These are phyloP conservation scores for Illadopsis cleaveri DNA, from an alignment of 2,113 vertebrate species.

Conservation along the genomic window DNA sequence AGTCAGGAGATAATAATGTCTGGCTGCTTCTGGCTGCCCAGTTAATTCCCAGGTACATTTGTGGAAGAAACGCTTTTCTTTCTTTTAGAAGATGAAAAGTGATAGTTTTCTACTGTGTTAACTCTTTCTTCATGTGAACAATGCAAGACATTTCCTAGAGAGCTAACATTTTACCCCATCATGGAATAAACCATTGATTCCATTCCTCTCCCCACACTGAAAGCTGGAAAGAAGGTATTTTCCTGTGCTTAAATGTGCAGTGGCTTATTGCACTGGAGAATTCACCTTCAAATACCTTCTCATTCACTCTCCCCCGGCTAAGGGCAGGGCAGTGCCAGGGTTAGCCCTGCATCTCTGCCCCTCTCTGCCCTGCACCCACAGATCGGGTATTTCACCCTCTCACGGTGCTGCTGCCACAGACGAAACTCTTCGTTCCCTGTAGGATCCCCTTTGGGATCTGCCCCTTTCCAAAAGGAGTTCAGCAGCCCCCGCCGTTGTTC, in stretches of 20 bases:
- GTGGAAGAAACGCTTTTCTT: not conserved
- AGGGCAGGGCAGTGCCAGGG: not conserved
- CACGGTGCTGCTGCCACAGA: not conserved
- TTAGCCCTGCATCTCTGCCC: not conserved
- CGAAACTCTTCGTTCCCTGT: not conserved
- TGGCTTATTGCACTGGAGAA: not conserved
- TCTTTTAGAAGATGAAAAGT: not conserved
- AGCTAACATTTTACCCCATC: not conserved
- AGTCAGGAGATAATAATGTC: not conserved
- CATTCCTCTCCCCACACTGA: not conserved
- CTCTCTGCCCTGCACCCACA: not conserved
- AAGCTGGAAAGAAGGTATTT: not conserved
- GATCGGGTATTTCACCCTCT: not conserved
- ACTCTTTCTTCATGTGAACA: not conserved
- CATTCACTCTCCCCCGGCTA: accelerated
- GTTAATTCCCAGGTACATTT: not conserved
- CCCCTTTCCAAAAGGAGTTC: not conserved
- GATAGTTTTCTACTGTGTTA: not conserved
- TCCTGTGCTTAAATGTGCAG: not conserved
- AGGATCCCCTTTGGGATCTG: not conserved
- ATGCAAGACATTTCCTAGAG: not conserved
- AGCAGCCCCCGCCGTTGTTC: not conserved
- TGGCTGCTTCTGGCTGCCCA: not conserved
- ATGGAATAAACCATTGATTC: not conserved
- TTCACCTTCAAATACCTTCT: not conserved